phyloP scores from a whole-genome alignment of 2,113 vertebrate genomes.

The Misgurnus mizolepis region DNA sequence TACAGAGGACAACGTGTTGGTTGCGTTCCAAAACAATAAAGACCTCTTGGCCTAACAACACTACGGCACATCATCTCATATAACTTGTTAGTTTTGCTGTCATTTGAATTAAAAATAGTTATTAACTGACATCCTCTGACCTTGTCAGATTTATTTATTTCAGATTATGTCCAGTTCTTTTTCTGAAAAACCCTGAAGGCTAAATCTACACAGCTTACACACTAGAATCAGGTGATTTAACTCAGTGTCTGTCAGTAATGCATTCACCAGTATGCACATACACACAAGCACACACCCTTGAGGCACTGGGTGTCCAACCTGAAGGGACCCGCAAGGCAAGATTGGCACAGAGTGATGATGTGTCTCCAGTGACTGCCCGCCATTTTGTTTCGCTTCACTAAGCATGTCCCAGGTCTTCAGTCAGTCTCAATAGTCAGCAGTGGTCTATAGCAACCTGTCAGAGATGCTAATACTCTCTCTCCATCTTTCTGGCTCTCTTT shows the following conservation, averaged over 20 bases:
- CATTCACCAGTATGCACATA: slow-evolving; percentile 4
- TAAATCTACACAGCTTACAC: slow-evolving; percentile 43
- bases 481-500: slow-evolving; percentile 12
- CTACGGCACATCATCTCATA: not conserved
- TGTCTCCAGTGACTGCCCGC: slow-evolving; percentile 15
- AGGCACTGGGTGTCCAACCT: slow-evolving; percentile 26
- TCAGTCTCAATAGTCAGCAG: slow-evolving; percentile 12
- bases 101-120: not conserved
- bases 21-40: not conserved
- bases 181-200: slow-evolving; percentile 42
- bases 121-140: not conserved
- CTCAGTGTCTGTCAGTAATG: slow-evolving; percentile 35
- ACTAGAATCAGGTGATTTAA: slow-evolving; percentile 44
- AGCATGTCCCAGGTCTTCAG: slow-evolving; percentile 31
- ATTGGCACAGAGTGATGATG: slow-evolving; percentile 45
- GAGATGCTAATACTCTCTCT: slow-evolving; percentile 16
- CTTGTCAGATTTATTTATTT: not conserved
- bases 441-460: slow-evolving; percentile 39
- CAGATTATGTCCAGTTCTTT: not conserved
- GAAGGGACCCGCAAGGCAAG: slow-evolving; percentile 35
- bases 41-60: slow-evolving; percentile 11
- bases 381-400: slow-evolving; percentile 39
- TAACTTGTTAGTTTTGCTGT: not conserved
- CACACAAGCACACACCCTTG: slow-evolving; percentile 20
- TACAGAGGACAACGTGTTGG: not conserved